phyloP scores from a whole-genome alignment of 2,797 vertebrate genomes.

The Peromyscus nudipes region DNA sequence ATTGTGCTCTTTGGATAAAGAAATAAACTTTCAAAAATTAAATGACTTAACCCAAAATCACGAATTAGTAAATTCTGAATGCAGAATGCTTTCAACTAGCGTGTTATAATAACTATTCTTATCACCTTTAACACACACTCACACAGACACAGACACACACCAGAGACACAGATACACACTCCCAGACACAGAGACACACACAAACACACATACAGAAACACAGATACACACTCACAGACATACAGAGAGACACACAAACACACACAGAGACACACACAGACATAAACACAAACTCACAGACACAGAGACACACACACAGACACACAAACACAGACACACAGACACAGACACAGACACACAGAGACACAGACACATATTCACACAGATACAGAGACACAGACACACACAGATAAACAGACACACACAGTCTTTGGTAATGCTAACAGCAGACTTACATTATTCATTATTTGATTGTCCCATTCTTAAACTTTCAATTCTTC shows the following conservation, averaged over 20 bases:
- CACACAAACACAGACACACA: too few relatives aligned
- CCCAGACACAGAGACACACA: not conserved
- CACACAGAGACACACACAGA: not conserved
- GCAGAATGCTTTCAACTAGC: not conserved
- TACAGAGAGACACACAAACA: not conserved
- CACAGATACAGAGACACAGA: too few relatives aligned
- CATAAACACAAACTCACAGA: not conserved
- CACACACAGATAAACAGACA: too few relatives aligned
- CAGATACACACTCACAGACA: too few relatives aligned
- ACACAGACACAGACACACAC: not conserved
- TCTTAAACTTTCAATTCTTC: conserved; percentile 21
- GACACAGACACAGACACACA: too few relatives aligned
- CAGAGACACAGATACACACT: not conserved
- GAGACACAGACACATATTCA: too few relatives aligned
- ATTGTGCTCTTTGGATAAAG: not conserved
- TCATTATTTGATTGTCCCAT: not conserved
- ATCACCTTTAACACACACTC: not conserved
- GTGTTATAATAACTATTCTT: not conserved
- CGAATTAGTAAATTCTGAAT: conserved; percentile 8
- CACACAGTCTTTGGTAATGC: not conserved
- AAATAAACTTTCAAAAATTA: not conserved
- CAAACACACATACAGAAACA: not conserved
- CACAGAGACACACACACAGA: too few relatives aligned
- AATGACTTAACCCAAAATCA: not conserved
- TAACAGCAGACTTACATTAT: not conserved